Percentiles rank a stretch among this genome's conserved stretches.
These are phyloP conservation scores for Amblyornis subalaris DNA, from an alignment of 2,113 vertebrate genomes.

Conservation along the genomic window DNA sequence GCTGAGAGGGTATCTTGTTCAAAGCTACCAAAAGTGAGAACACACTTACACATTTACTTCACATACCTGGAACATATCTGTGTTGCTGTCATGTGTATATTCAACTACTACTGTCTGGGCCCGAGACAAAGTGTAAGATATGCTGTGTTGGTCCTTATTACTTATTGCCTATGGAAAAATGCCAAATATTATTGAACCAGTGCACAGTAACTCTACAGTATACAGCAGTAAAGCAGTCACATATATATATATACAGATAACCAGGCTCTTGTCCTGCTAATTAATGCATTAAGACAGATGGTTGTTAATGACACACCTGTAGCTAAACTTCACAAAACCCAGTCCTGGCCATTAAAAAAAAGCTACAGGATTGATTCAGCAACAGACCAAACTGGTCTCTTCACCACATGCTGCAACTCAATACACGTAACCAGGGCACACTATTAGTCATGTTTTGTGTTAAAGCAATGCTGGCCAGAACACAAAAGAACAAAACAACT, in stretches of 20 bases:
- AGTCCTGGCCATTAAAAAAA: neutral
- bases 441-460: conserved; percentile 33
- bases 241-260: neutral
- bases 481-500: conserved; percentile 5
- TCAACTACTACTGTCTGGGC: conserved; percentile 97
- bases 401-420: conserved; percentile 1
- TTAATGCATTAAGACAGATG: neutral
- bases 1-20: neutral
- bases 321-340: neutral
- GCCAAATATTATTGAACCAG: neutral
- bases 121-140: conserved; percentile 96
- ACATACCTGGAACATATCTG: conserved; percentile 93
- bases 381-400: conserved; percentile 53
- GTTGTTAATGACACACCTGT: neutral
- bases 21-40: neutral
- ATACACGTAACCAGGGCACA: neutral
- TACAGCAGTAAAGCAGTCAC: neutral
- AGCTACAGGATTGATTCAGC: conserved; percentile 20
- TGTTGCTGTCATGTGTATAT: conserved; percentile 96
- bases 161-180: conserved; percentile 87
- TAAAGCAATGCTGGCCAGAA: neutral
- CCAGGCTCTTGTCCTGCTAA: neutral
- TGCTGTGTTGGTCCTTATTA: conserved; percentile 99
- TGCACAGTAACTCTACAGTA: neutral
- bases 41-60: neutral